phyloP scores from a whole-genome alignment of 2,797 vertebrate genomes.

The Champsocephalus esox region DNA sequence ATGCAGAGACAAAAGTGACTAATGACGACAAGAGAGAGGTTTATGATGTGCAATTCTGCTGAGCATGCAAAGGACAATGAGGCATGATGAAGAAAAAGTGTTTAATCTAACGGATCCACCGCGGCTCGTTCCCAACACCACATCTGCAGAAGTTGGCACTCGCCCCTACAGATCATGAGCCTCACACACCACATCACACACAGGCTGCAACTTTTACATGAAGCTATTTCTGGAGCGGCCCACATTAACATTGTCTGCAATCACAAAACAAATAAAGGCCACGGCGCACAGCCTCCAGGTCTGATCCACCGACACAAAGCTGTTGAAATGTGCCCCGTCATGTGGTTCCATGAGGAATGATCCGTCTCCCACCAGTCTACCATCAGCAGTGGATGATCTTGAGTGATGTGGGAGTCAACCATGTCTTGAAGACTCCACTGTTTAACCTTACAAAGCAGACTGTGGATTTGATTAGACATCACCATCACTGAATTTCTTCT shows the following conservation, averaged over 20 bases:
- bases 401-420: conserved; percentile 41
- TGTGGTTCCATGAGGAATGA: conserved; percentile 47
- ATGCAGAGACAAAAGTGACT: conserved; percentile 44
- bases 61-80: conserved; percentile 54
- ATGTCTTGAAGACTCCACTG: conserved; percentile 35
- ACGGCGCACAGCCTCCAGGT: conserved; percentile 17
- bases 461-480: conserved; percentile 47
- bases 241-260: conserved; percentile 57
- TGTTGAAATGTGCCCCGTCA: conserved; percentile 23
- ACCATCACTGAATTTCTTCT: conserved; percentile 36
- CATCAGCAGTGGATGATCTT: conserved; percentile 28
- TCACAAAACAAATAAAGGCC: conserved; percentile 44
- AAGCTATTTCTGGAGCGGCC: conserved; percentile 61
- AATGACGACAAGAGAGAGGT: conserved; percentile 58
- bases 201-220: conserved; percentile 60
- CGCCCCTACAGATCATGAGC: conserved; percentile 60
- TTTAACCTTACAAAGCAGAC: conserved; percentile 44
- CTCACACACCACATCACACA: conserved; percentile 66
- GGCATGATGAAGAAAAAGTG: conserved; percentile 38
- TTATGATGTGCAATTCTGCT: conserved; percentile 53
- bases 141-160: conserved; percentile 72
- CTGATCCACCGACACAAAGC: conserved; percentile 19
- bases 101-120: conserved; percentile 60
- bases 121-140: conserved; percentile 42
- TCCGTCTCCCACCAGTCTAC: conserved; percentile 28